These are phyloP conservation scores for Morone chrysops DNA, from an alignment of 2,113 vertebrate genomes.

Conservation along the genomic window DNA sequence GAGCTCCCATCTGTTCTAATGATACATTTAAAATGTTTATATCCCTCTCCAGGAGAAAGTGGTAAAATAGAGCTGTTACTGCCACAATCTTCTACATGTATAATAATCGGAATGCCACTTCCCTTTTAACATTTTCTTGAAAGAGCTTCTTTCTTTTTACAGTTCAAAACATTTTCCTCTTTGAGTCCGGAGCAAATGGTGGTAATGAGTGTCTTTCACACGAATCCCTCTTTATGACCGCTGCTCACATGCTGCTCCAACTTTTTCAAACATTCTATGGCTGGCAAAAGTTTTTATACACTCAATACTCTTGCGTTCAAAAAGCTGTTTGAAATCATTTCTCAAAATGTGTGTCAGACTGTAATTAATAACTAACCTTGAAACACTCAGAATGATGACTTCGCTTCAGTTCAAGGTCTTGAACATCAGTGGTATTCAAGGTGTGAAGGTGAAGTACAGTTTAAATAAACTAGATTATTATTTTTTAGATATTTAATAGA, in stretches of 20 bases:
- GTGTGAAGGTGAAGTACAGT: too few species aligned
- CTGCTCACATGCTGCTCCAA: conserved; percentile 19
- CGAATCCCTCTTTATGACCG: conserved; percentile 22
- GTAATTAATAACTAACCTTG: background rate
- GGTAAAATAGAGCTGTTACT: background rate
- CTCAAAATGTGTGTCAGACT: background rate
- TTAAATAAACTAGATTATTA: too few species aligned
- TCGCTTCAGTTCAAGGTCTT: background rate
- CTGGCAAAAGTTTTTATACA: conserved; percentile 15
- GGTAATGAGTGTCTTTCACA: conserved; percentile 16
- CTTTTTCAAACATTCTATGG: conserved; percentile 17
- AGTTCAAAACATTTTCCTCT: conserved; percentile 28
- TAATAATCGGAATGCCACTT: background rate
- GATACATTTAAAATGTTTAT: conserved; percentile 28
- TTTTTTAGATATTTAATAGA: too few species aligned
- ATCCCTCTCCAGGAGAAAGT: conserved; percentile 4
- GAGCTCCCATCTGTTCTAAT: conserved; percentile 13
- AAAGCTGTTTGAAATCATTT: conserved; percentile 41
- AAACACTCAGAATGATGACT: background rate
- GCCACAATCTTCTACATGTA: background rate
- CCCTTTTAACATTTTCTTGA: conserved; percentile 2
- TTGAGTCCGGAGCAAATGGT: conserved; percentile 14
- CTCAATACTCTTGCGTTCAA: conserved; percentile 10
- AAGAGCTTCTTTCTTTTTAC: conserved; percentile 27
- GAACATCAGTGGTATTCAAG: background rate